Evolutionary conservation across 2,888 invertebrate genomes (phyloP), one percentile per base, ranked within the genome.

Genomic region (Maniola hyperantus): DNA sequence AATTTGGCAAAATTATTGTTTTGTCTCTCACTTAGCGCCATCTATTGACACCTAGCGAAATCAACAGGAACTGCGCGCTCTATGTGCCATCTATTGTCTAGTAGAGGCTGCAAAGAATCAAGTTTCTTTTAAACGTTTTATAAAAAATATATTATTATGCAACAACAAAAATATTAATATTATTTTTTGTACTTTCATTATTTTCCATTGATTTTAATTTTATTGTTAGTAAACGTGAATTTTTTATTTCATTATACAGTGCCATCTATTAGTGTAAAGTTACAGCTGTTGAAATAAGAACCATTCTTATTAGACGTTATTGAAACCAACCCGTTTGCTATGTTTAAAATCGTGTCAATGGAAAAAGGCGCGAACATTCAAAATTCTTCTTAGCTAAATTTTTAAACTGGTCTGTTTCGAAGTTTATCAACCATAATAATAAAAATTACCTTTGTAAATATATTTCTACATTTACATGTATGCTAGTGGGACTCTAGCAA

Each of bases 251-350:
- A 7, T 26, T 10, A 10, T 13, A 26, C 6, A 57, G 39, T 59
- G 68, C 71, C 72, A 76, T 74, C 77, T 76, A 59, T 26, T 39
- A 64, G 44, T 44, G 67, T 72, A 20, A 39, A 36, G 57, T 46
- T 33, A 11, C 51, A 36, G 33, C n/a, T 18, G 11, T 39, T 15
- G 5, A 0, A 26, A 11, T 26, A 13, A 5, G 6, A 53, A 53
- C 26, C 51, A 51, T 34, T 36, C 34, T 36, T 36, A 54, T 54
- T 15, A 18, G 34, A n/a, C n/a, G n/a, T n/a, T n/a, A n/a, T n/a
- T n/a, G n/a, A 54, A 54, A 54, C 2, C n/a, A 15, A 36, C 36
- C 48, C 10, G 6, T 15, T 61, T 10, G 10, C 10, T 0, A n/a
- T n/a, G n/a, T n/a, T n/a, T n/a, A n/a, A n/a, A 1, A 39, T 48